A percentile compares a stretch with the other conserved stretches of the same genome.
Conservation (phyloP, 2,113 vertebrate species). For the Rhizomys pruinosus region DNA sequence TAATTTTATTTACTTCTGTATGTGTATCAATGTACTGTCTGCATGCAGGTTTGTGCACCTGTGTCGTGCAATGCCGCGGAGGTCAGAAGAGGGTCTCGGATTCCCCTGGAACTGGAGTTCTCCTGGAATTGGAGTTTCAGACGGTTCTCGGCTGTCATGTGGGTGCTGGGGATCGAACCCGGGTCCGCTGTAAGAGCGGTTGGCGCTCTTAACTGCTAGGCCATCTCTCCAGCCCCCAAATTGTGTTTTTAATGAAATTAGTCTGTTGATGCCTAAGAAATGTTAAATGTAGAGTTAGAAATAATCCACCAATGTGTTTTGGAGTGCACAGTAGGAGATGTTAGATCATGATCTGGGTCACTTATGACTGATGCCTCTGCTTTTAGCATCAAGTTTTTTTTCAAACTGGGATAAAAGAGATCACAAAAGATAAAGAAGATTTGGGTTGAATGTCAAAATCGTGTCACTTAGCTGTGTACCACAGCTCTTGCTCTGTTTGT, state of each 20-base stretch:
- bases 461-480: neutral
- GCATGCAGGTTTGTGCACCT: too few relatives aligned
- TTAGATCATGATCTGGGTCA: neutral
- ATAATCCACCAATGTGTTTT: neutral
- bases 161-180: too few relatives aligned
- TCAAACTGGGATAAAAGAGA: neutral
- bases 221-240: too few relatives aligned
- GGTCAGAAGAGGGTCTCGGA: too few relatives aligned
- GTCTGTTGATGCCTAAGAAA: neutral
- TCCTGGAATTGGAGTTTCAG: too few relatives aligned
- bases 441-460: neutral
- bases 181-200: too few relatives aligned
- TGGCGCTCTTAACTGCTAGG: too few relatives aligned
- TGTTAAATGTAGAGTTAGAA: neutral
- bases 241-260: neutral
- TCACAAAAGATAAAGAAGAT: conserved; percentile 29
- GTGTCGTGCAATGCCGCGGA: too few relatives aligned
- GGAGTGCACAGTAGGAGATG: neutral
- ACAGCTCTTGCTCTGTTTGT: neutral
- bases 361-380: neutral
- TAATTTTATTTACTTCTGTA: too few relatives aligned
- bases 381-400: neutral
- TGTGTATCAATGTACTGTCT: too few relatives aligned
- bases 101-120: too few relatives aligned
- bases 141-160: too few relatives aligned